Base-by-base conservation (phyloP, 2,797 vertebrate genomes). In the Myotis vivesi region DNA sequence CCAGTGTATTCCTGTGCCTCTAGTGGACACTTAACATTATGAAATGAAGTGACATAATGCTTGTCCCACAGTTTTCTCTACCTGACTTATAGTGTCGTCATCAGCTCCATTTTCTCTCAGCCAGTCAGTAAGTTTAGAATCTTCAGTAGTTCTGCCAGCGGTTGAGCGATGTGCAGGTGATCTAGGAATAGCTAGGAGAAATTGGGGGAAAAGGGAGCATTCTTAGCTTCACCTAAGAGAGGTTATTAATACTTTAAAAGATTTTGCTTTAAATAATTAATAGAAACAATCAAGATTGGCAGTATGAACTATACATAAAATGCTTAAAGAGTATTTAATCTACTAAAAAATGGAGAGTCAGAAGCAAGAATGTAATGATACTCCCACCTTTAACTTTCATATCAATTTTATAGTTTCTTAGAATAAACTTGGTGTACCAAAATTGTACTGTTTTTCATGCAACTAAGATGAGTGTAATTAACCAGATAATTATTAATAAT, bases 111-210 rank as follows among this genome's bases (percentile, higher is more conserved):
- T 98, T 72, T 98, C 98, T 49, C 96, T 98, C 92, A 99, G 98
- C 99, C 99, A 99, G 79, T 97, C 97, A 90, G 97, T 98, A 96
- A 99, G 99, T 87, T 99, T 99, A 0, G 98, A 96, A 95, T 99
- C 99, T 85, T 98, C 98, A 0, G 87, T 97, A 75, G 94, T 97
- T 64, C 98, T 96, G 49, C 97, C 92, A 49, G 98, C 87, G 84
- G 96, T 97, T 84, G 51, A 97, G 94, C 95, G 98, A 92, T 76
- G 98, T 62, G 97, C 95, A 23, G 98, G 97, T 15, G 98, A 96
- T 5, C 97, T 96, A 64, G 98, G 98, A 93, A 98, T 97, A 96
- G 99, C 99, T 99, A 97, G 41, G 95, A 94, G n/a, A 95, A 71
- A 91, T 83, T 84, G 75, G 23, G 10, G 92, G 77, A 71, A 55